Evolutionary conservation across 2,113 vertebrate species (phyloP).

Genomic region (Spheniscus mendiculus): DNA sequence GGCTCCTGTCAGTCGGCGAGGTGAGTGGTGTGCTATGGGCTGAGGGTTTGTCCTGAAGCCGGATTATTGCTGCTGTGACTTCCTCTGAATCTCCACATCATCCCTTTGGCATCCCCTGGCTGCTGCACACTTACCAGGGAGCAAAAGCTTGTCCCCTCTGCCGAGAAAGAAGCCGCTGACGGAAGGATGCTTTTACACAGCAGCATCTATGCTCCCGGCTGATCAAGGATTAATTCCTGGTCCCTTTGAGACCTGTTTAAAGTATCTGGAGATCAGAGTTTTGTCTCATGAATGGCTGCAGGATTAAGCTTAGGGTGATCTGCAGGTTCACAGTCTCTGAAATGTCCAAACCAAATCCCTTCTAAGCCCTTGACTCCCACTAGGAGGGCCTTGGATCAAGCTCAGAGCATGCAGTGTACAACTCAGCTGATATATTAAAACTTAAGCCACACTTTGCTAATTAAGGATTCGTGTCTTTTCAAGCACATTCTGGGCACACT

Average conservation of each 20-base stretch:
- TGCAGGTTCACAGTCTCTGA: neutral
- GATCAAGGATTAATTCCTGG: neutral
- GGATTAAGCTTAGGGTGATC: neutral
- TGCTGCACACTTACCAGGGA: neutral
- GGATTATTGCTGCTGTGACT: neutral
- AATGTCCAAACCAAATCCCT: slow-evolving; percentile 1
- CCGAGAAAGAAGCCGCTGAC: neutral
- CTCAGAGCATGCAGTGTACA: neutral
- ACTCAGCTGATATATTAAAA: neutral
- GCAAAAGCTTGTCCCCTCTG: neutral
- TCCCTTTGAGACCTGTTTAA: neutral
- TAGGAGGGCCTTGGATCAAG: neutral
- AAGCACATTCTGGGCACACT: neutral
- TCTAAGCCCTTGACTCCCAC: neutral
- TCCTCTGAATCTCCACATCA: neutral
- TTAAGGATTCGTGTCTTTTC: neutral
- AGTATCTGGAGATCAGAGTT: neutral
- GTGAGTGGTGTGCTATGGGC: neutral
- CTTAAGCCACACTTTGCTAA: neutral
- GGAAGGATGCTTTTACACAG: neutral
- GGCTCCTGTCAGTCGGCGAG: neutral
- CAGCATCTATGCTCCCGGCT: neutral
- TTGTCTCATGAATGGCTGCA: neutral
- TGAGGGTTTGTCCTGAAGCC: neutral
- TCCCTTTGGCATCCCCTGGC: neutral